Base-by-base conservation (phyloP, 2,797 vertebrate species). In the Trematomus bernacchii region DNA sequence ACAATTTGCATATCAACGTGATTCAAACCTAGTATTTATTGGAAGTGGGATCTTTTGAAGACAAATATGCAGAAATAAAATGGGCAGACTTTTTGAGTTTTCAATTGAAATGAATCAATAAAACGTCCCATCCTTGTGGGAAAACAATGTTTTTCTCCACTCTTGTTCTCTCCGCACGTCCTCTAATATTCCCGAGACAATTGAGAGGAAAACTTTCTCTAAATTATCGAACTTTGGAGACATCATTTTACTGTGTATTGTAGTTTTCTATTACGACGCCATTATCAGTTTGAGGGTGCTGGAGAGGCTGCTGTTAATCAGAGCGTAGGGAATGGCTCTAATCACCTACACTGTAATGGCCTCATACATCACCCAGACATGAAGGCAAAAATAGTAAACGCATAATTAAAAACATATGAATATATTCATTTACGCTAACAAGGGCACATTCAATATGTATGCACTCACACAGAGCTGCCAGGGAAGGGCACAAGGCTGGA, bases 271-370 rank as follows among this genome's bases (percentile, higher is more conserved):
- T 84, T 79, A 75, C 66, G 75, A 82, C 19, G 11, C 68, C 73
- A 89, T 88, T 84, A 84, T 85, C 13, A 11, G 70, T 80, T 61
- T 76, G 71, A 77, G 77, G 72, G 43, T 79, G 51, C 27, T 33
- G 66, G 54, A 67, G 79, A 76, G 71, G 53, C 76, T 59, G 66
- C 76, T 83, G 80, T 83, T 91, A 89, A 90, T 88, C 85, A 85
- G 87, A 89, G 89, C 70, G 4, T 46, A 52, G 76, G 86, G 85
- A 87, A 86, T 85, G 78, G 89, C 82, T 91, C 76, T 89, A 91
- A 93, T 94, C 91, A 90, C 85, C 78, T 64, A n/a, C n/a, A 66
- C 76, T 66, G 74, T 88, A 90, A 91, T 91, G 83, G 64, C 73
- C 83, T 87, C 85, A 82, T 90, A 79, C 76, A 93, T 91, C 90